Percentiles rank a stretch among this genome's conserved stretches.
phyloP scores from a whole-genome alignment of 2,113 vertebrate species.

The Salminus brasiliensis region DNA sequence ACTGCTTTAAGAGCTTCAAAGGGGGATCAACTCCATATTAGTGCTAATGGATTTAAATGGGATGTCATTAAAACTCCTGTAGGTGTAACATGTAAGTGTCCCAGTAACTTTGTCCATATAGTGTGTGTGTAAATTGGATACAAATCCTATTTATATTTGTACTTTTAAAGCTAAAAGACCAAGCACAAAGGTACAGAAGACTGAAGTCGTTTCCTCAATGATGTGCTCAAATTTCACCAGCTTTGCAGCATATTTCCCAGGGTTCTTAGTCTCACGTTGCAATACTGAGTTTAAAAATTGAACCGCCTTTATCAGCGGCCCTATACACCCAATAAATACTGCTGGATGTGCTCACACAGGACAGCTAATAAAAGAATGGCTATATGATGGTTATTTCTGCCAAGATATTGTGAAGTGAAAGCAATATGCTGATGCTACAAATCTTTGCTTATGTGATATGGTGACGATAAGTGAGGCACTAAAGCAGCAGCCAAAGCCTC shows the following conservation, averaged over 20 bases:
- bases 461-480: not conserved
- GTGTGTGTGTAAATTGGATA: no score
- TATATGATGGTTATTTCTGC: not conserved
- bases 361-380: not conserved
- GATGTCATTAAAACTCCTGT: no score
- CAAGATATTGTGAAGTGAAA: not conserved
- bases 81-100: no score
- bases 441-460: not conserved
- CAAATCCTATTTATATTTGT: no score
- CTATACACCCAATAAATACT: not conserved
- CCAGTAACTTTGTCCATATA: no score
- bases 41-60: no score
- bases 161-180: no score
- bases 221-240: not conserved
- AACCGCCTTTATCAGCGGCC: not conserved
- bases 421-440: not conserved
- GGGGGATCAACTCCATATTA: no score
- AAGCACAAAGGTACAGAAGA: no score
- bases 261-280: not conserved
- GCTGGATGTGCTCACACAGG: not conserved
- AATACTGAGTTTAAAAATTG: not conserved
- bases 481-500: not conserved
- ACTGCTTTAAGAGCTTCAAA: no score
- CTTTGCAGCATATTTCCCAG: not conserved
- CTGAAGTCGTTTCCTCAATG: no score